phyloP scores from a whole-genome alignment of 2,797 vertebrate genomes.

The Craterocephalus amniculus region DNA sequence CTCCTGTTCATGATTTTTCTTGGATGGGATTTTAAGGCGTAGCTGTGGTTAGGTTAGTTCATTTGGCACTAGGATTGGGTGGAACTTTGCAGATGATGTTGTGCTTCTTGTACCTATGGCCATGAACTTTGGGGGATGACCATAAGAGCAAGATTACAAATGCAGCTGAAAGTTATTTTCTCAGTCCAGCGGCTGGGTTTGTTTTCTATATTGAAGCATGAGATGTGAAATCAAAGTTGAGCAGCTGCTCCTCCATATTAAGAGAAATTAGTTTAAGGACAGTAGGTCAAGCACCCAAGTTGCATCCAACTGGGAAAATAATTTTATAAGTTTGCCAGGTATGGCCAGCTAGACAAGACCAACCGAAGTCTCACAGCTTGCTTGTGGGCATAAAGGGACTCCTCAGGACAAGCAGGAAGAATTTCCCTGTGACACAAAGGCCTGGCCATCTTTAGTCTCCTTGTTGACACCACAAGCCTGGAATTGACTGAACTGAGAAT shows the following conservation, averaged over 20 bases:
- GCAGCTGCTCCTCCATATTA: not conserved
- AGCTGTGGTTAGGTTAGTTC: too few relatives aligned
- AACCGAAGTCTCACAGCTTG: not conserved
- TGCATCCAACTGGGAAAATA: not conserved
- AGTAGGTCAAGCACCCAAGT: not conserved
- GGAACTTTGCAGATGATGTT: not conserved
- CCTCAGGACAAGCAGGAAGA: not conserved
- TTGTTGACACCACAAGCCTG: not conserved
- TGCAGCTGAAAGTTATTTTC: not conserved
- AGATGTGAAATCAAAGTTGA: not conserved
- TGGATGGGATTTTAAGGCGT: not conserved
- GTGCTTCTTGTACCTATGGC: too few relatives aligned
- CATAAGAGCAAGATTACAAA: not conserved
- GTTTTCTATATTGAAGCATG: not conserved
- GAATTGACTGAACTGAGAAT: not conserved
- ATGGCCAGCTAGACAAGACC: not conserved
- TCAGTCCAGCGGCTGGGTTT: not conserved
- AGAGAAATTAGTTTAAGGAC: not conserved
- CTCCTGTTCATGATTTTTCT: not conserved
- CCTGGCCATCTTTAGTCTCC: not conserved
- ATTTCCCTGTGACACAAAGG: not conserved
- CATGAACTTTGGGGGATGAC: not conserved
- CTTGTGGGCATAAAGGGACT: not conserved
- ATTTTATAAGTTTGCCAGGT: conserved; percentile 1
- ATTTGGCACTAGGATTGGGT: not conserved